Evolutionary conservation across 2,113 vertebrate genomes (phyloP).

Genomic region (Trochalopteron elliotii): DNA sequence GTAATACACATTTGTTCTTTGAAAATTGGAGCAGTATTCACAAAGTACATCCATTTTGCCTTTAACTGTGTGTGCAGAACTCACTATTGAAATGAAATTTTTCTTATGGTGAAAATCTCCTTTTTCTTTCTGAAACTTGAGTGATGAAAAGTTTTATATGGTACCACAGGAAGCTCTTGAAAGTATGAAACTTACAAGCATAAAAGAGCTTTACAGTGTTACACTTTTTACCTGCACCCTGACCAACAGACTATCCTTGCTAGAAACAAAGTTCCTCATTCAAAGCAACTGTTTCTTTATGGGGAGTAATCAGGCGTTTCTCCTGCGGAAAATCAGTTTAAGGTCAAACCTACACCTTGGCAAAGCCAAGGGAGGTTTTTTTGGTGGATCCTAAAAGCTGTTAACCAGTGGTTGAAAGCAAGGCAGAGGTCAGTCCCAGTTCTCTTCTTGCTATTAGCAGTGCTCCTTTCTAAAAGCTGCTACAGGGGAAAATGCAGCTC

Average conservation of each 20-base stretch:
- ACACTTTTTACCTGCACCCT: neutral
- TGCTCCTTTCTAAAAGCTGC: neutral
- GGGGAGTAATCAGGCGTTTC: neutral
- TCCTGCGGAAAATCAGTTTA: neutral
- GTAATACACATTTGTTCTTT: neutral
- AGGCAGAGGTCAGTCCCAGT: neutral
- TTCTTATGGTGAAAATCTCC: neutral
- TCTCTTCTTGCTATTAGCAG: neutral
- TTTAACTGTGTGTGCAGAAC: neutral
- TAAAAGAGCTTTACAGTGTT: neutral
- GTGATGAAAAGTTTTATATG: neutral
- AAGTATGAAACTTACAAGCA: neutral
- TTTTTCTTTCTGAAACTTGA: neutral
- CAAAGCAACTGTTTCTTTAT: neutral
- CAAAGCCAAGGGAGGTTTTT: neutral
- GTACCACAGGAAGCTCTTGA: neutral
- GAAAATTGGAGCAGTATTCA: neutral
- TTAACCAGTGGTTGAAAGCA: neutral
- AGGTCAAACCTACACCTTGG: neutral
- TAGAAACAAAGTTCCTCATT: neutral
- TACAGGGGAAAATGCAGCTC: neutral
- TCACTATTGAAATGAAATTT: neutral
- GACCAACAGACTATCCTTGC: neutral
- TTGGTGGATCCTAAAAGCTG: neutral
- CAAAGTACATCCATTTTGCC: neutral